Base-by-base conservation (phyloP, 1,140 invertebrate genomes). In the Ruditapes philippinarum region DNA sequence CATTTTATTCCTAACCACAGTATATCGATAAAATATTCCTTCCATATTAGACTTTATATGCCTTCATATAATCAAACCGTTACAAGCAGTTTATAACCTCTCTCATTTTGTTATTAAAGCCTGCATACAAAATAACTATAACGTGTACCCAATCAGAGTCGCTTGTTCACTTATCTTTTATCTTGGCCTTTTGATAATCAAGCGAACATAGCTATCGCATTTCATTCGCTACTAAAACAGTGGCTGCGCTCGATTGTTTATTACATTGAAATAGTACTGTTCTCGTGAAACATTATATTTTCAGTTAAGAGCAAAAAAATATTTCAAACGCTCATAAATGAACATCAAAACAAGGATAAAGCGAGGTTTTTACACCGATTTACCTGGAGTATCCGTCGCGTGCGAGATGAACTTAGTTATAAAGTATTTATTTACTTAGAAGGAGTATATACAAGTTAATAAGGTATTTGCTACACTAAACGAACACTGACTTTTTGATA, bases 151-250 rank as follows among this genome's bases (percentile, higher is more conserved):
- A 78, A 78, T 78, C 74, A 36, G 45, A 36, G 42, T 12, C 45
- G 42, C 22, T 17, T 78, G 45, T 28, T 51, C 42, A 78, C 74
- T 78, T 78, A 78, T 78, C 74, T 45, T 51, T 57, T 51, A 51
- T 78, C 42, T 51, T 78, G 9, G 73, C 45, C 45, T 49, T 78
- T 36, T 51, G 74, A 78, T 78, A 78, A 78, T 78, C 74, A 51
- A 51, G 45, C 31, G 49, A 36, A 49, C 74, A 78, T 9, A 78
- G 49, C 45, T 40, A 78, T 78, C 45, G 45, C 45, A 33, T 78
- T 51, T 78, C 74, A 78, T 45, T 78, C 74, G 74, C 45, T 78
- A 78, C 45, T 78, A 36, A 51, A 78, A 51, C 45, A 51, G 42
- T 54, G 42, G 31, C 42, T 78, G 74, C 54, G 65, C 65, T 70